A percentile compares a stretch with the other conserved stretches of the same genome.
Conservation (phyloP, 1,140 invertebrate genomes). For the Drosophila kanapiae region DNA sequence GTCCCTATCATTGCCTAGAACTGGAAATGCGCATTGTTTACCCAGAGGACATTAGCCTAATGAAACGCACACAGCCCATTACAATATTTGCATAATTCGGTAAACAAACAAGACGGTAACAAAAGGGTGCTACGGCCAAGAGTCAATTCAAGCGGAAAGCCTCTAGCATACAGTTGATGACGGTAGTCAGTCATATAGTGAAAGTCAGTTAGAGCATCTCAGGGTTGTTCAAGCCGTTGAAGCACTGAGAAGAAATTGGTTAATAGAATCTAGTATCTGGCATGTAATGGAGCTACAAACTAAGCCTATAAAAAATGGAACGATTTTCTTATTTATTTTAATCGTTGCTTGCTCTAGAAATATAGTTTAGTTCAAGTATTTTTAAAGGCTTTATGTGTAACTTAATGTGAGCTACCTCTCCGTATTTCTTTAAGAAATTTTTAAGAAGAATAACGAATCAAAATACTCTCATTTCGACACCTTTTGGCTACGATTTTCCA, state of each 20-base stretch:
- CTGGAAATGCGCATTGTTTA: constrained; percentile 59
- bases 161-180: neutral
- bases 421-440: neutral
- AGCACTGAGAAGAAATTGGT: neutral
- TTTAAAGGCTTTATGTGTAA: neutral
- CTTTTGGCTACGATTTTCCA: neutral
- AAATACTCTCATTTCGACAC: neutral
- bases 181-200: neutral
- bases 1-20: constrained; percentile 18
- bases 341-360: neutral
- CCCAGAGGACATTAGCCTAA: constrained; percentile 70
- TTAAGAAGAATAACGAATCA: neutral
- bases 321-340: neutral
- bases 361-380: neutral
- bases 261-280: no score
- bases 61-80: constrained; percentile 66
- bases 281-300: neutral
- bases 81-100: constrained; percentile 58
- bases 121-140: constrained; percentile 1
- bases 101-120: constrained; percentile 36
- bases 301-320: neutral
- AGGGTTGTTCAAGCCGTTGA: neutral
- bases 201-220: neutral
- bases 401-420: neutral
- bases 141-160: constrained; percentile 18